Conservation (phyloP, 2,797 vertebrate species). For the Rhynchotus rufescens region DNA sequence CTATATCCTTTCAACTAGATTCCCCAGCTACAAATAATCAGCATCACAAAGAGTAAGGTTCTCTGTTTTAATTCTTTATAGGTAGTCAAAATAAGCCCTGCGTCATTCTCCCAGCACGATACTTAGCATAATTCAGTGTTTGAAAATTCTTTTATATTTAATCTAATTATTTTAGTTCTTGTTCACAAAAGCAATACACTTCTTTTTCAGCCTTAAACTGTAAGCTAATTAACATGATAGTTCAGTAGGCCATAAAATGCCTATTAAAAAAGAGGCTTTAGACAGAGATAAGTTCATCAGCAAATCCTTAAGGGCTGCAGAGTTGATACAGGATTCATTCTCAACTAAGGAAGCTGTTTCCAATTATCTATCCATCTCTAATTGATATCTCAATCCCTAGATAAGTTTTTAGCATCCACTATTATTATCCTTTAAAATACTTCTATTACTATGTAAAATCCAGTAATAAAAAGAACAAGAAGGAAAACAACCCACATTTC, state of each 20-base stretch:
- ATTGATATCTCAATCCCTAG: background rate
- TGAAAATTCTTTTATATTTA: background rate
- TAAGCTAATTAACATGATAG: background rate
- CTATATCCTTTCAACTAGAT: conserved; percentile 55
- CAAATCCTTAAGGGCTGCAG: background rate
- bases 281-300: background rate
- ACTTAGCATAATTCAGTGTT: background rate
- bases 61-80: conserved; percentile 9
- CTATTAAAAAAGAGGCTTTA: background rate
- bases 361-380: background rate
- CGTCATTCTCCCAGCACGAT: background rate
- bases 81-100: background rate
- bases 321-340: background rate
- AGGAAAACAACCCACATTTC: background rate
- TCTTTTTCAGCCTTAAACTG: background rate
- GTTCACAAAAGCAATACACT: background rate
- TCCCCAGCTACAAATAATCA: conserved; percentile 50
- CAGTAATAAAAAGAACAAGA: background rate
- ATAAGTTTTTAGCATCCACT: background rate
- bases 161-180: background rate
- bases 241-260: background rate
- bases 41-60: conserved; percentile 17
- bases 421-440: background rate
- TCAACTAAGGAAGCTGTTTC: background rate
- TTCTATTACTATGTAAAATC: background rate